Evolutionary conservation across 2,113 vertebrate species (phyloP).

Genomic region (Galeopterus variegatus): DNA sequence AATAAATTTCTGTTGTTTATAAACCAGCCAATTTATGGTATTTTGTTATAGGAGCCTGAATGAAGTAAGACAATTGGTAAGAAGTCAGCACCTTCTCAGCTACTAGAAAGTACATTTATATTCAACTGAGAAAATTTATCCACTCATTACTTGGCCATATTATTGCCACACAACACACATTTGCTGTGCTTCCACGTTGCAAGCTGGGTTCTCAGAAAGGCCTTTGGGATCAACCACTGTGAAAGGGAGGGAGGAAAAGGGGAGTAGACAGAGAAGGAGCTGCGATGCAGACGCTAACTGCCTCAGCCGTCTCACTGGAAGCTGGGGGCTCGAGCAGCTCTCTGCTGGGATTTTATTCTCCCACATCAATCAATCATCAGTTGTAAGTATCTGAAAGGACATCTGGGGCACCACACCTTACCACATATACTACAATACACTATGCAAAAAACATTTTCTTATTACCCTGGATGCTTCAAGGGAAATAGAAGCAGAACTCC

Average conservation of each 20-base stretch:
- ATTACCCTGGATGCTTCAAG: background rate
- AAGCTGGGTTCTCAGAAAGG: background rate
- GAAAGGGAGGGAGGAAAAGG: background rate
- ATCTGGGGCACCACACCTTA: too few relatives aligned
- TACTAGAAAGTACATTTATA: background rate
- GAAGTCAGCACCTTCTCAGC: background rate
- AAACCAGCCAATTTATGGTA: background rate
- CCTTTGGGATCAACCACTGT: background rate
- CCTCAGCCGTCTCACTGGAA: background rate
- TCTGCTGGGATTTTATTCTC: background rate
- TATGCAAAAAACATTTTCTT: background rate
- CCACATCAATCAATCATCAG: background rate
- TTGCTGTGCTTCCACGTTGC: background rate
- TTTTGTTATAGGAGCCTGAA: background rate
- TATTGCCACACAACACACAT: background rate
- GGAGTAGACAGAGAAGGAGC: background rate
- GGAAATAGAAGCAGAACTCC: background rate
- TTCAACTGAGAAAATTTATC: background rate
- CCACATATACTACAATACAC: accelerated
- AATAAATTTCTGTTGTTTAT: background rate
- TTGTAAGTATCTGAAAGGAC: background rate
- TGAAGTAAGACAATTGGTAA: background rate
- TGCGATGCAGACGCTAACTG: accelerated
- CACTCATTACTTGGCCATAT: background rate
- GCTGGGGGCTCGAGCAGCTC: background rate